Evolutionary conservation across 2,797 vertebrate species (phyloP).

Genomic region (Kryptopterus vitreolus): DNA sequence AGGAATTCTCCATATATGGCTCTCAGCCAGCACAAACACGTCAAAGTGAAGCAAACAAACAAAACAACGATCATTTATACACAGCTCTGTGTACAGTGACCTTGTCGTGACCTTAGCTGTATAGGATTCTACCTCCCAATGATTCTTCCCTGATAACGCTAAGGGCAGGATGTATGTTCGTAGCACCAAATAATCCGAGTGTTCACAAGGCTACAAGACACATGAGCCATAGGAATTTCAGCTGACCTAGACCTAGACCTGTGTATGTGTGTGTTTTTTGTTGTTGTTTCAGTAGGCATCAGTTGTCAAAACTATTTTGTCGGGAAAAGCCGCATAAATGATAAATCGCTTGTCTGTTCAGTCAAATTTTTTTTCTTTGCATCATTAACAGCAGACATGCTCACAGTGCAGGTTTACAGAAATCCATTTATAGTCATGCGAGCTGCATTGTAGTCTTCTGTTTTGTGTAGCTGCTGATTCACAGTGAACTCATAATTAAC

Average conservation of each 20-base stretch:
- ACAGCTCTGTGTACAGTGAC: neutral
- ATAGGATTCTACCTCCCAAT: neutral
- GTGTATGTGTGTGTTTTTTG: neutral
- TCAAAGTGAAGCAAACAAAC: conserved; percentile 12
- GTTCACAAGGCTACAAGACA: neutral
- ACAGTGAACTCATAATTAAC: neutral
- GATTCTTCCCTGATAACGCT: neutral
- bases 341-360: neutral
- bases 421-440: neutral
- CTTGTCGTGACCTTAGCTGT: neutral
- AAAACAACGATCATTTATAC: neutral
- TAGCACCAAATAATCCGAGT: too few relatives aligned
- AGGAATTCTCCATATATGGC: neutral
- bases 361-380: neutral
- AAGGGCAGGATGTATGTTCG: neutral
- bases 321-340: neutral
- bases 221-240: neutral
- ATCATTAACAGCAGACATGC: neutral
- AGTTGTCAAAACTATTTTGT: neutral
- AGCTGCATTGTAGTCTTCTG: too few relatives aligned
- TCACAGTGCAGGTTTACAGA: neutral
- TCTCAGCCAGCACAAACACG: conserved; percentile 4
- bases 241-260: neutral
- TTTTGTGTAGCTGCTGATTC: neutral
- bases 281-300: neutral